Conservation (phyloP, 2,113 vertebrate genomes). For the Calidris pugnax region DNA sequence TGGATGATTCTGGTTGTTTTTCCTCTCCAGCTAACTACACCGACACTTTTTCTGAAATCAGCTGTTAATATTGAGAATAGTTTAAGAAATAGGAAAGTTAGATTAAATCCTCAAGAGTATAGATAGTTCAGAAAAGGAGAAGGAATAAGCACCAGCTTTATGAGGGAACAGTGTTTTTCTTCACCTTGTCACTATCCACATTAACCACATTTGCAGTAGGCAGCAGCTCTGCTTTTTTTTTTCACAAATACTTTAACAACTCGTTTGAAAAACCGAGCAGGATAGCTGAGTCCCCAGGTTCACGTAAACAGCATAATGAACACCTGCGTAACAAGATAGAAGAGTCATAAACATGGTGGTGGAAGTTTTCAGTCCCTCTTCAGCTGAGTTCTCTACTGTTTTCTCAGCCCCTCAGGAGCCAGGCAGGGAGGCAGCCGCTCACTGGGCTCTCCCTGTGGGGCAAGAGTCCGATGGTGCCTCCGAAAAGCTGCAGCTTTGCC, state of each 20-base stretch:
- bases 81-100: slow-evolving; percentile 8
- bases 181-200: slow-evolving; percentile 1
- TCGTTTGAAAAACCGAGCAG: not conserved
- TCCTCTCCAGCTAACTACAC: not conserved
- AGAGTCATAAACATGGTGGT: not conserved
- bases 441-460: rapidly evolving
- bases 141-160: slow-evolving; percentile 31
- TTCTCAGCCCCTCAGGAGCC: not conserved
- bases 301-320: not conserved
- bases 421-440: not conserved
- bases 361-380: not conserved
- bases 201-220: slow-evolving; percentile 40
- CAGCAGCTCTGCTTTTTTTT: slow-evolving; percentile 28
- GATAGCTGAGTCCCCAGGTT: slow-evolving; percentile 2
- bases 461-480: not conserved
- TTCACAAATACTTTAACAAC: slow-evolving; percentile 40
- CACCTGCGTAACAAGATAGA: not conserved
- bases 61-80: slow-evolving; percentile 10
- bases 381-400: not conserved
- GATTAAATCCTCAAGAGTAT: not conserved
- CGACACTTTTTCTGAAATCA: slow-evolving; percentile 5
- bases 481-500: not conserved
- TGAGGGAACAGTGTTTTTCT: not conserved
- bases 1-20: not conserved
- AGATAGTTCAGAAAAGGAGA: slow-evolving; percentile 12